These are phyloP conservation scores for Dynastes tityus DNA, from an alignment of 2,888 invertebrate species.

Conservation along the genomic window DNA sequence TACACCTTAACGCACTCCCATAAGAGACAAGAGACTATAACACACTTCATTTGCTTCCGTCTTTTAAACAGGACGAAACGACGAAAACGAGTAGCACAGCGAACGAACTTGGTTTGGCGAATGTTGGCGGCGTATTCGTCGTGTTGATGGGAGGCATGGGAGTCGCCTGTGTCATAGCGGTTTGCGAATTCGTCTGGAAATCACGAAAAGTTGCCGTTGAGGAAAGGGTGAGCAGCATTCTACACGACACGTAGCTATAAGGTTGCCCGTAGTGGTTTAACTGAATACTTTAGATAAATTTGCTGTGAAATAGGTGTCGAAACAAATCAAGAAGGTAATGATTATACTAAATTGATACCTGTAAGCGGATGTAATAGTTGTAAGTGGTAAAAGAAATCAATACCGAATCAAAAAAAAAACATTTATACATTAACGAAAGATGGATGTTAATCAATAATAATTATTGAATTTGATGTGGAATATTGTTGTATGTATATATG, in stretches of 20 bases:
- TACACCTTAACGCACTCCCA: background rate
- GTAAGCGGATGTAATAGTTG: background rate
- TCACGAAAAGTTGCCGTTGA: constrained; percentile 93
- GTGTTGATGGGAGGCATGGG: constrained; percentile 95
- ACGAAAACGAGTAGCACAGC: constrained; percentile 90
- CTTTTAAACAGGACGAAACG: constrained; percentile 79
- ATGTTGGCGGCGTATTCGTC: constrained; percentile 97
- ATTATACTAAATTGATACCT: constrained; percentile 6
- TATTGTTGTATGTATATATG: constrained; percentile 30
- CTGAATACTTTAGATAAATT: constrained; percentile 31
- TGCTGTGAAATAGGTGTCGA: constrained; percentile 40
- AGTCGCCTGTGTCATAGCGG: constrained; percentile 92
- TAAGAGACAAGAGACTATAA: constrained; percentile 49
- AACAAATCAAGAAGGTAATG: constrained; percentile 20
- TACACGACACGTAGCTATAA: constrained; percentile 72
- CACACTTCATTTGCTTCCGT: background rate
- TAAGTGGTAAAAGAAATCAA: background rate
- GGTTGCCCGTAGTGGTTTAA: constrained; percentile 56
- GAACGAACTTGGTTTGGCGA: constrained; percentile 92
- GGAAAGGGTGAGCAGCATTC: constrained; percentile 84
- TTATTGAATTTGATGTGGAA: constrained; percentile 27
- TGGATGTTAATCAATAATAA: constrained; percentile 3
- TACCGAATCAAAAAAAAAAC: background rate
- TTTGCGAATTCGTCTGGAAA: constrained; percentile 97
- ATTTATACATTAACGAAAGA: background rate